Evolutionary conservation across 2,113 vertebrate species (phyloP).

Genomic region (Ondatra zibethicus): DNA sequence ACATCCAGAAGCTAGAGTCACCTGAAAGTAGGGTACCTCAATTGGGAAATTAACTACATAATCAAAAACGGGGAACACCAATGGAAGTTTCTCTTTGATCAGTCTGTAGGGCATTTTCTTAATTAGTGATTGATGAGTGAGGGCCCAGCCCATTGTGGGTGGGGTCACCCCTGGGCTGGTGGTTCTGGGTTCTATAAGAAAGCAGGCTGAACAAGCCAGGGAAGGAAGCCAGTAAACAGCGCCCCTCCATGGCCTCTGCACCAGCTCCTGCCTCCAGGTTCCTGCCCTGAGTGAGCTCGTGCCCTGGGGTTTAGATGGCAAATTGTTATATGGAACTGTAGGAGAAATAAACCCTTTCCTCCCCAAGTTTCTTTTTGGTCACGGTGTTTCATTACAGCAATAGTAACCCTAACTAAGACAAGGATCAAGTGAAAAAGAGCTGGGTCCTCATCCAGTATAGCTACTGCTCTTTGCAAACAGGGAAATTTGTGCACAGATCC

Average conservation of each 20-base stretch:
- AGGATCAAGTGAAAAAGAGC: background rate
- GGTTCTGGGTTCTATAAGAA: background rate
- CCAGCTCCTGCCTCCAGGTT: background rate
- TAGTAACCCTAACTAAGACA: background rate
- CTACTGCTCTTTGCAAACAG: background rate
- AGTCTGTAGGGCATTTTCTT: background rate
- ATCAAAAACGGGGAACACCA: background rate
- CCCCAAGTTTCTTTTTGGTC: background rate
- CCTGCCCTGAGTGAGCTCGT: background rate
- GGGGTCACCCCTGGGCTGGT: background rate
- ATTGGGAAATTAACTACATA: background rate
- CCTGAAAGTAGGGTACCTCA: too few relatives aligned
- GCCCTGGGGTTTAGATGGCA: background rate
- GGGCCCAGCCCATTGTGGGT: background rate
- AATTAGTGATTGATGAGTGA: background rate
- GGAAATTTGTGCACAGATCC: background rate
- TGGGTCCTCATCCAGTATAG: background rate
- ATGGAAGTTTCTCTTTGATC: too few relatives aligned
- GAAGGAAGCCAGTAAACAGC: background rate
- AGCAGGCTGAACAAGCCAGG: background rate
- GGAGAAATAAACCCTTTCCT: background rate
- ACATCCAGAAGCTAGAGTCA: background rate
- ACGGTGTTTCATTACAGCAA: background rate
- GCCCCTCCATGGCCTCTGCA: background rate
- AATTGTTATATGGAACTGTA: background rate